phyloP scores from a whole-genome alignment of 2,888 invertebrate species.

The Apoderus coryli region DNA sequence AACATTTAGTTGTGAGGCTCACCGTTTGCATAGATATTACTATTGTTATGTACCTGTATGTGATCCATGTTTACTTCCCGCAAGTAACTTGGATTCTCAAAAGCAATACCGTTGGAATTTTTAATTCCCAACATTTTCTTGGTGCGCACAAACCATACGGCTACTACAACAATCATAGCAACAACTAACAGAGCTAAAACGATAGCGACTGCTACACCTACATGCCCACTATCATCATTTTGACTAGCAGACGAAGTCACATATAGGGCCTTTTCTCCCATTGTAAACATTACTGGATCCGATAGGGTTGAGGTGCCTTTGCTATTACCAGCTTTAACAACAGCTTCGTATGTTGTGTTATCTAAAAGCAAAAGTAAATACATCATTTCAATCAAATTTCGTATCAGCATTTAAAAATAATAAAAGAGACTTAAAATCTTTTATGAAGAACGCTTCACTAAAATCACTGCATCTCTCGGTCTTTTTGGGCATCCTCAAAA shows the following conservation, averaged over 20 bases:
- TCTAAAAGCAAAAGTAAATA: too few relatives aligned
- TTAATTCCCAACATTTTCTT: slow-evolving; percentile 48
- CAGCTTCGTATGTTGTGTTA: slow-evolving; percentile 62
- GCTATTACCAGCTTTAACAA: slow-evolving; percentile 64
- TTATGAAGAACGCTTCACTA: too few relatives aligned
- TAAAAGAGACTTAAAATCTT: slow-evolving; percentile 1
- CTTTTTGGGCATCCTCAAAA: too few relatives aligned
- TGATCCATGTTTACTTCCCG: slow-evolving; percentile 63
- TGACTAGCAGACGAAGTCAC: slow-evolving; percentile 51
- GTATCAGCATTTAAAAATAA: too few relatives aligned
- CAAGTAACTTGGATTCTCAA: slow-evolving; percentile 73
- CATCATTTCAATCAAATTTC: too few relatives aligned
- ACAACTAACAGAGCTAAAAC: slow-evolving; percentile 47
- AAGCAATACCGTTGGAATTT: slow-evolving; percentile 62
- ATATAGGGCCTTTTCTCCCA: slow-evolving; percentile 48
- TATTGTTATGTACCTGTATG: slow-evolving; percentile 55
- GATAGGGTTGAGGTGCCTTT: slow-evolving; percentile 59
- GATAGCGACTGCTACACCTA: slow-evolving; percentile 49
- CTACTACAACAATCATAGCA: slow-evolving; percentile 44
- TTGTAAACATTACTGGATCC: slow-evolving; percentile 57
- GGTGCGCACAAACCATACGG: slow-evolving; percentile 46
- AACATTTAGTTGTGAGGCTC: neutral
- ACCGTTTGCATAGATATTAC: neutral
- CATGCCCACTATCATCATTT: slow-evolving; percentile 36
- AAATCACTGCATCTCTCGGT: too few relatives aligned